Percentiles rank a stretch among this genome's conserved stretches.
Evolutionary conservation across 2,888 invertebrate species (phyloP).

Genomic region (Heliconius ismenius): DNA sequence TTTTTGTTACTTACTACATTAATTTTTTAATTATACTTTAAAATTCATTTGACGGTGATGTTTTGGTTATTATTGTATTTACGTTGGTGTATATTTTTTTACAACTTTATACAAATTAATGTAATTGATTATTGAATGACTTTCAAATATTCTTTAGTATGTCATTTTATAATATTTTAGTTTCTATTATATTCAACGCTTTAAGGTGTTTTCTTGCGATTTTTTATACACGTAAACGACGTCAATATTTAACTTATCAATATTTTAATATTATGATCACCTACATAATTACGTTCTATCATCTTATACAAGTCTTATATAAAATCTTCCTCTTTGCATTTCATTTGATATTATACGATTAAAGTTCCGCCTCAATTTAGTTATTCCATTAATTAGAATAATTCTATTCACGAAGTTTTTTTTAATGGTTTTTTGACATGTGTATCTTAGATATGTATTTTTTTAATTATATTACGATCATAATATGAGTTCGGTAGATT

Average conservation of each 20-base stretch:
- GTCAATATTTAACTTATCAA: too few species aligned
- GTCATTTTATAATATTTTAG: background rate
- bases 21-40: too few species aligned
- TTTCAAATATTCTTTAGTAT: background rate
- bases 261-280: background rate
- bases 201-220: too few species aligned
- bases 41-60: too few species aligned
- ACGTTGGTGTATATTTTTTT: background rate
- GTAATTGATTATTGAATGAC: too few species aligned
- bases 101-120: background rate
- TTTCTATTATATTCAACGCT: background rate
- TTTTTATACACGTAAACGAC: too few species aligned
- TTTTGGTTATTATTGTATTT: background rate
- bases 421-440: background rate
- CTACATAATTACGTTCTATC: background rate
- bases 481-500: background rate
- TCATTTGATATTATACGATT: background rate
- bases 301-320: background rate
- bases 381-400: slow-evolving; percentile 18
- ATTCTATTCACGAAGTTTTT: background rate
- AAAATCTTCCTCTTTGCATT: background rate
- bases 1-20: background rate
- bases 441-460: background rate
- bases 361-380: slow-evolving; percentile 8
- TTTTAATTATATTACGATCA: too few species aligned